Percentiles rank a stretch among this genome's conserved stretches.
These are phyloP conservation scores for Bubalus kerabau DNA, from an alignment of 2,113 vertebrate species.

Conservation along the genomic window DNA sequence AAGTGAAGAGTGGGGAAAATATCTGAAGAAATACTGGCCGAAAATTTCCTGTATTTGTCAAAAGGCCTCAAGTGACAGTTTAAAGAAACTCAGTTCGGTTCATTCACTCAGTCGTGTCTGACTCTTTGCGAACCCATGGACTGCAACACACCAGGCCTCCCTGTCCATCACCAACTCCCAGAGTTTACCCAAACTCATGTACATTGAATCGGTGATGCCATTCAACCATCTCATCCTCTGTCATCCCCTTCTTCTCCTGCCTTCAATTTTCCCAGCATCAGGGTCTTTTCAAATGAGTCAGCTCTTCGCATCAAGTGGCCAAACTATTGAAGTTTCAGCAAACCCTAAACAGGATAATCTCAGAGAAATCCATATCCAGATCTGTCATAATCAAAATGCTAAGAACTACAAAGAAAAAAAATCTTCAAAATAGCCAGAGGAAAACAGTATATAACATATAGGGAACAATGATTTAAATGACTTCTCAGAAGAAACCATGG, in stretches of 20 bases:
- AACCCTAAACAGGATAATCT: not conserved
- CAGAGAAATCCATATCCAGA: not conserved
- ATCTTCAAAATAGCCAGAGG: not conserved
- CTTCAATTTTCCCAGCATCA: not conserved
- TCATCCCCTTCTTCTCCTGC: not conserved
- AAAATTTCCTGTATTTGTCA: not conserved
- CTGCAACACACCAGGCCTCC: not conserved
- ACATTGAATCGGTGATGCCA: not conserved
- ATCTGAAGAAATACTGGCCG: not conserved
- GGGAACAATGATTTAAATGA: not conserved
- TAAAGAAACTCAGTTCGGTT: not conserved
- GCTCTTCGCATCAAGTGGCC: not conserved
- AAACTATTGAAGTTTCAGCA: not conserved
- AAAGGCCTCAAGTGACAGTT: not conserved
- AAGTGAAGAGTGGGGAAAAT: not conserved
- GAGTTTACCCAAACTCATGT: not conserved
- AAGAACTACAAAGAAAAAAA: constrained; percentile 20
- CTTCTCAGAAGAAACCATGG: not conserved
- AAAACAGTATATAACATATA: not conserved
- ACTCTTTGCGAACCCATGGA: not conserved
- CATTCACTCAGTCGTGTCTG: not conserved
- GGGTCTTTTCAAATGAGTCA: not conserved
- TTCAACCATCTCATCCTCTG: not conserved
- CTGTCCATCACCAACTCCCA: not conserved
- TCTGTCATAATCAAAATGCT: not conserved